Evolutionary conservation across 2,888 invertebrate species (phyloP).

Genomic region (Hypsopygia costalis): DNA sequence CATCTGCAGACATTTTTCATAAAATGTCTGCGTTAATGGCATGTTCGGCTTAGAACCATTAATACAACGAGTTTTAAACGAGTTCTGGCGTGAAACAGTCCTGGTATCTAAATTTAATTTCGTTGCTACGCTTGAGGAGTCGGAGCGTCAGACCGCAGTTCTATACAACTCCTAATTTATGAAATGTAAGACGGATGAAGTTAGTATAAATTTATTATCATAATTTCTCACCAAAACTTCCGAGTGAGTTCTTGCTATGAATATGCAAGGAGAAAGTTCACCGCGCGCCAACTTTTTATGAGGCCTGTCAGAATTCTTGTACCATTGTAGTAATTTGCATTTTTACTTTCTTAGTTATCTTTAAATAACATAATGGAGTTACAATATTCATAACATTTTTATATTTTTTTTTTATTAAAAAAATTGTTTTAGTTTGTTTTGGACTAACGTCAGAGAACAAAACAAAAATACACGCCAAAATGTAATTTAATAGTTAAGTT

Average conservation of each 20-base stretch:
- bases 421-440: too few species aligned
- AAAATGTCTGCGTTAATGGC: too few species aligned
- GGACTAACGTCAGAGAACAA: too few species aligned
- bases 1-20: too few species aligned
- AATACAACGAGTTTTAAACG: constrained; percentile 10
- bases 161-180: constrained; percentile 53
- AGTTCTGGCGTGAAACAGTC: constrained; percentile 22
- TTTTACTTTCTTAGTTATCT: constrained; percentile 32
- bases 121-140: constrained; percentile 20
- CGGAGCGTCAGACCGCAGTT: constrained; percentile 40
- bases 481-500: too few species aligned
- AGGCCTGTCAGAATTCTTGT: constrained; percentile 63
- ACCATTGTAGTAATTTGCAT: constrained; percentile 61
- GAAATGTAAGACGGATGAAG: constrained; percentile 65
- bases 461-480: too few species aligned
- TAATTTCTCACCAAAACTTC: constrained; percentile 77
- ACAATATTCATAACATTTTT: too few species aligned
- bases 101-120: constrained; percentile 41
- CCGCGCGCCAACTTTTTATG: constrained; percentile 65
- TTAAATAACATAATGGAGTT: too few species aligned
- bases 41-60: too few species aligned
- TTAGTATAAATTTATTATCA: constrained; percentile 74
- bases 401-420: too few species aligned
- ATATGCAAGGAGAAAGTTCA: constrained; percentile 74
- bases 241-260: constrained; percentile 68